Evolutionary conservation across 2,888 invertebrate species (phyloP).

Genomic region (Melinaea marsaeus): DNA sequence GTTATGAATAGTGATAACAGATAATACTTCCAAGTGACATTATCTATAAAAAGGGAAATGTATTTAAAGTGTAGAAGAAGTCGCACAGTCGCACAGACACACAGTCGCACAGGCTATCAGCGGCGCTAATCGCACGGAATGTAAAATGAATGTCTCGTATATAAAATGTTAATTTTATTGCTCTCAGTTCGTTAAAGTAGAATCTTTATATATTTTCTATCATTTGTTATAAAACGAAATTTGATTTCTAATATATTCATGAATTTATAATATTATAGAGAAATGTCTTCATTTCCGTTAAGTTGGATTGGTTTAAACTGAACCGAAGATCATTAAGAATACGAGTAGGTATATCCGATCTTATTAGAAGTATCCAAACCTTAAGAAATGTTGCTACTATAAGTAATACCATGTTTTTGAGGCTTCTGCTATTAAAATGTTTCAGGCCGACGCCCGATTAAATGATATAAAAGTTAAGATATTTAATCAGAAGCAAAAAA

Average conservation of each 20-base stretch:
- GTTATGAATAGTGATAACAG: too few relatives aligned
- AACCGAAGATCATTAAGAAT: neutral
- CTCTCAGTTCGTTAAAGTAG: slow-evolving; percentile 12
- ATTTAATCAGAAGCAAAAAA: too few relatives aligned
- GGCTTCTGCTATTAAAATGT: too few relatives aligned
- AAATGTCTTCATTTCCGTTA: slow-evolving; percentile 17
- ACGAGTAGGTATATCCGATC: neutral
- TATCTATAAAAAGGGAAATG: too few relatives aligned
- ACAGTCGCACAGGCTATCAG: neutral
- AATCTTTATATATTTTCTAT: slow-evolving; percentile 12
- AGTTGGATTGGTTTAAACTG: neutral
- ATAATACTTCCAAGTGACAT: too few relatives aligned
- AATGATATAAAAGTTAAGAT: too few relatives aligned
- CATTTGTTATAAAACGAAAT: slow-evolving; percentile 12
- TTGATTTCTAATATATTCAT: slow-evolving; percentile 26
- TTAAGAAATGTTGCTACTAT: too few relatives aligned
- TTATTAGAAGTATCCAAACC: neutral
- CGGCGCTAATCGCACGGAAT: too few relatives aligned
- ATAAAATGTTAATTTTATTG: slow-evolving; percentile 19
- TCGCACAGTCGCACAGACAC: too few relatives aligned
- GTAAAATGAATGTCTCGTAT: neutral
- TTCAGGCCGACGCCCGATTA: too few relatives aligned
- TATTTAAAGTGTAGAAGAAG: too few relatives aligned
- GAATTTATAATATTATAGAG: slow-evolving; percentile 15
- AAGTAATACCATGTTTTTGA: too few relatives aligned